A percentile compares a stretch with the other conserved stretches of the same genome.
These are phyloP conservation scores for Diglossa cyanea DNA, from an alignment of 2,797 vertebrate species.

Conservation along the genomic window DNA sequence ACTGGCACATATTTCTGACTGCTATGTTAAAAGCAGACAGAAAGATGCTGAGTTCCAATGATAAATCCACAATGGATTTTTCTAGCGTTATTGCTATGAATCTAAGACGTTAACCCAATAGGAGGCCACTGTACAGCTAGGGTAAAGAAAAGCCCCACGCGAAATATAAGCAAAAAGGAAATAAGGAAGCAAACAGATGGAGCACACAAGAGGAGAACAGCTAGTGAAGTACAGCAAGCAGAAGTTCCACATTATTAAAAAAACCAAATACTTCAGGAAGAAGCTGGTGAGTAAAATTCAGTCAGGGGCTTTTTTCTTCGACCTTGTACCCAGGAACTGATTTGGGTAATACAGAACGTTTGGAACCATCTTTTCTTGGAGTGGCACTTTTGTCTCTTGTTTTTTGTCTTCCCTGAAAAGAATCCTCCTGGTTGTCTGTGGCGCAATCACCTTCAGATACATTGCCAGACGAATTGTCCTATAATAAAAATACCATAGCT, in stretches of 20 bases:
- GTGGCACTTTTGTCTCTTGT: constrained; percentile 87
- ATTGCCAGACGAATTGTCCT: constrained; percentile 97
- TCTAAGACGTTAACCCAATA: constrained; percentile 37
- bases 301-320: constrained; percentile 99
- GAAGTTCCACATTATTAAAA: constrained; percentile 54
- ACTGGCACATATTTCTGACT: not conserved
- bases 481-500: constrained; percentile 62
- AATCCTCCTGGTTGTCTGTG: constrained; percentile 86
- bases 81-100: constrained; percentile 30
- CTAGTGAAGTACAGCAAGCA: constrained; percentile 64
- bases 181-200: constrained; percentile 62
- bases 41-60: not conserved
- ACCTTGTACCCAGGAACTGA: constrained; percentile 98
- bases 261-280: constrained; percentile 61
- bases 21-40: not conserved
- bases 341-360: constrained; percentile 90
- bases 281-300: constrained; percentile 82
- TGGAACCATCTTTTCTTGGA: constrained; percentile 87
- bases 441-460: constrained; percentile 91
- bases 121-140: constrained; percentile 56
- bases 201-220: constrained; percentile 65
- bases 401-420: constrained; percentile 84
- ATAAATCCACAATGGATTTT: not conserved
- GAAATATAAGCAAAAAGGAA: constrained; percentile 65
- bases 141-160: constrained; percentile 66